Evolutionary conservation across 2,113 vertebrate genomes (phyloP), one percentile per base, ranked within the genome.

Genomic region (Thalassoma bifasciatum): DNA sequence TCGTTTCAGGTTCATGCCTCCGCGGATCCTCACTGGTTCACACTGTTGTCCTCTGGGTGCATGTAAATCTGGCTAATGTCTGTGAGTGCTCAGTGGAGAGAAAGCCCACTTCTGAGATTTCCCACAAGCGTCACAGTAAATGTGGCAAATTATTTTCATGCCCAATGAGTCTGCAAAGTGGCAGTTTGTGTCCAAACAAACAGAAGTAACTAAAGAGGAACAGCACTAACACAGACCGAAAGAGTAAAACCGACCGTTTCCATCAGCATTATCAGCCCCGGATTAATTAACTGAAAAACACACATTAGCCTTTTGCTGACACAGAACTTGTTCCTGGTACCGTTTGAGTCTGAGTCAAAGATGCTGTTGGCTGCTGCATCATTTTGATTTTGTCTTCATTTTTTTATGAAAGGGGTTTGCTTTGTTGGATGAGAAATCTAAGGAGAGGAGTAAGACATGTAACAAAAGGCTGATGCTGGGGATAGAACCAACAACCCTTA

Each of bases 1-100:
- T 66, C 42, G 54, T 56, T 60, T 69, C 36, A 44, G 8, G 26
- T 75, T 57, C 23, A 11, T 23, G 10, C 51, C 42, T 54, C 40
- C 6, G 1, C 5, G 13, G 22, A 5, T 36, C 23, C 56, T 59
- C 22, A 19, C 69, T 57, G 11, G 14, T 47, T 85, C 19, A 19
- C 26, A 26, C 16, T 0, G n/a, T 3, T 11, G 26, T 46, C 21
- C 53, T 54, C 46, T 77, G 54, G 46, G 19, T 37, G 23, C 26
- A 26, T 63, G 44, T 16, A 30, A 46, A 67, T 72, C 36, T 61
- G 46, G n/a, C 11, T 12, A 36, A 36, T 16, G 2, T 63, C 42
- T 58, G 12, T 38, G 10, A 60, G n/a, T 30, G 37, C 49, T 40
- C 61, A 36, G 26, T 2, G 0, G 26, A 30, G 17, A 19, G 12